phyloP scores from a whole-genome alignment of 2,797 vertebrate species.

The Enteromius paludinosus region DNA sequence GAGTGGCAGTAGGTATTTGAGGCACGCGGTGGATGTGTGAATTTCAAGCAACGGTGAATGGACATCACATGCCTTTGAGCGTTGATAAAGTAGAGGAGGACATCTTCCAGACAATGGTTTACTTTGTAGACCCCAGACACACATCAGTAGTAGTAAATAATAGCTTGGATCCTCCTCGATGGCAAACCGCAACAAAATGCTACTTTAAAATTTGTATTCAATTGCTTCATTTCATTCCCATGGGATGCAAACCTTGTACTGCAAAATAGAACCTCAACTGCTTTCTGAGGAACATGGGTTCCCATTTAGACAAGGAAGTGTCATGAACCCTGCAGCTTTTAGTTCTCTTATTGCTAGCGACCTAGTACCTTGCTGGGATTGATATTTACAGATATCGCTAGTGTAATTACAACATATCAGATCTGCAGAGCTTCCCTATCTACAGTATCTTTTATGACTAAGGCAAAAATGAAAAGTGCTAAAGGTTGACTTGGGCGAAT shows the following conservation, averaged over 20 bases:
- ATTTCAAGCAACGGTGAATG: conserved; percentile 39
- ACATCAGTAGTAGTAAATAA: conserved; percentile 12
- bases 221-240: conserved; percentile 1
- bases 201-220: background rate
- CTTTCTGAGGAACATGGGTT: background rate
- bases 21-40: conserved; percentile 41
- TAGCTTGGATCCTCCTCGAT: background rate
- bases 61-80: conserved; percentile 20
- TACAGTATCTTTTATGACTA: background rate
- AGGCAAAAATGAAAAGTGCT: background rate
- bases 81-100: conserved; percentile 48
- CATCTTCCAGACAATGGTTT: conserved; percentile 33
- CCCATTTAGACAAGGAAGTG: background rate
- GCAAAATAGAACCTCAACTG: background rate
- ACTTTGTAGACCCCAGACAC: conserved; percentile 46
- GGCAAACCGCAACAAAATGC: conserved; percentile 8
- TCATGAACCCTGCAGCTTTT: background rate
- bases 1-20: conserved; percentile 46
- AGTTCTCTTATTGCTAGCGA: background rate
- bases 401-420: background rate
- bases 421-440: background rate
- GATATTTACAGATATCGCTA: background rate
- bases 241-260: background rate
- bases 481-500: background rate
- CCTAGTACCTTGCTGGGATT: background rate